phyloP scores from a whole-genome alignment of 64 coral and sea anemone species.

The Catalaphyllia jardinei region DNA sequence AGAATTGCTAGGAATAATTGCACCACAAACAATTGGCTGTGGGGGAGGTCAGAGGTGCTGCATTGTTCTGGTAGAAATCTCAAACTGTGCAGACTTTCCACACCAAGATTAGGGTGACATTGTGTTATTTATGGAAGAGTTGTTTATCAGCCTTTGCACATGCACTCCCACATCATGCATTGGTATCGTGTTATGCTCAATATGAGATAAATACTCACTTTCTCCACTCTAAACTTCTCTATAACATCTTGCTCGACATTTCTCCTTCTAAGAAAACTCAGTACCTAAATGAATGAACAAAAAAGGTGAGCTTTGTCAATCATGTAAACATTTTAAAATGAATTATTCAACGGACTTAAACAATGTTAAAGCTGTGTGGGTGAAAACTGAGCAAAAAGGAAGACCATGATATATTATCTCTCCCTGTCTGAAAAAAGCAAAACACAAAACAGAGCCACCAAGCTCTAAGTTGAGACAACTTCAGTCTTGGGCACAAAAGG shows the following conservation, averaged over 20 bases:
- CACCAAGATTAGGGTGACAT: too few relatives aligned
- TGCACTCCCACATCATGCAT: too few relatives aligned
- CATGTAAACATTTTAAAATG: constrained; percentile 14
- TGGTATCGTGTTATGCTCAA: too few relatives aligned
- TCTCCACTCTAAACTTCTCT: constrained; percentile 43
- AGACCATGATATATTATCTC: constrained; percentile 8
- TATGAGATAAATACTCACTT: neutral
- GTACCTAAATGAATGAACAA: constrained; percentile 1
- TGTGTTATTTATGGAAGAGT: too few relatives aligned
- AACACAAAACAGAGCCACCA: constrained; percentile 22
- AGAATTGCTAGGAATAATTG: constrained; percentile 21
- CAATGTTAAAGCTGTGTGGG: constrained; percentile 30
- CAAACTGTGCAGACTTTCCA: too few relatives aligned
- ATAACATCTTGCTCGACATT: constrained; percentile 38
- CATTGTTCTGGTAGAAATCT: too few relatives aligned
- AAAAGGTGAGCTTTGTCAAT: constrained; percentile 10
- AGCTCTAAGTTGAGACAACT: constrained; percentile 26
- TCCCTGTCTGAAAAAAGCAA: constrained; percentile 5
- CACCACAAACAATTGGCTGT: too few relatives aligned
- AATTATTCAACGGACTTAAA: constrained; percentile 6
- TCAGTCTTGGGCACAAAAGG: constrained; percentile 14
- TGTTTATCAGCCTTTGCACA: too few relatives aligned
- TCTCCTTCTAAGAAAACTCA: constrained; percentile 28
- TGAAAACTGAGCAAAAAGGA: constrained; percentile 8
- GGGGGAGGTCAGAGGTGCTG: too few relatives aligned